Evolutionary conservation across 2,113 vertebrate genomes (phyloP), one percentile per base, ranked within the genome.

Genomic region (Clarias gariepinus): DNA sequence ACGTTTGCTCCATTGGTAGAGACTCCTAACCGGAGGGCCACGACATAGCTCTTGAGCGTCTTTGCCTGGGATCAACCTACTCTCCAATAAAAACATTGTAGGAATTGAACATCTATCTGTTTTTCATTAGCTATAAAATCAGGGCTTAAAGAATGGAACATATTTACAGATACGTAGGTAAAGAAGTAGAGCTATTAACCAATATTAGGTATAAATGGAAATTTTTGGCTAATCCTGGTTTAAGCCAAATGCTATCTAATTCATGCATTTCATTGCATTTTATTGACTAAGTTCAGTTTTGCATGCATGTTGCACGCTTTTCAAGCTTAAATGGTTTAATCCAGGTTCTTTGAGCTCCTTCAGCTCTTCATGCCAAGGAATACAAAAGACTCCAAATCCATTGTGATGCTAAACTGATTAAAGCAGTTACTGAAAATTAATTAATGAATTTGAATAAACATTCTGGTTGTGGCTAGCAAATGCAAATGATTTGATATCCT

Each of bases 1-100:
- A 60, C 58, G 33, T 89, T 87, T 84, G 88, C 25, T 88, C 66
- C 89, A 89, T 80, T 64, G 21, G 58, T 83, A 88, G 55, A 83
- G 73, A 73, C 89, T 73, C 76, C 87, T 68, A 71, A 78, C 53
- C 66, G 73, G 84, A 52, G 30, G 53, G 69, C 18, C 18, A 71
- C 25, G 57, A 60, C 23, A 57, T 85, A 19, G 61, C 41, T 66
- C 69, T 81, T 58, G 76, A 88, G 28, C 9, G 58, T 81, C 76
- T 73, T 2, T 55, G 41, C 74, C 83, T 3, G 19, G 68, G 68
- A 55, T 33, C 16, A 6, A 60, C 0, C 28, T 12, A 25, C 3
- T 60, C 55, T 21, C 8, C 8, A 33, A 12, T 30, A 19, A 60
- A 23, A 60, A 12, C 76, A 80, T 19, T 10, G 30, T 19, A 33